These are phyloP conservation scores for Oryzias dopingdopingensis DNA, from an alignment of 2,797 vertebrate species.

Conservation along the genomic window DNA sequence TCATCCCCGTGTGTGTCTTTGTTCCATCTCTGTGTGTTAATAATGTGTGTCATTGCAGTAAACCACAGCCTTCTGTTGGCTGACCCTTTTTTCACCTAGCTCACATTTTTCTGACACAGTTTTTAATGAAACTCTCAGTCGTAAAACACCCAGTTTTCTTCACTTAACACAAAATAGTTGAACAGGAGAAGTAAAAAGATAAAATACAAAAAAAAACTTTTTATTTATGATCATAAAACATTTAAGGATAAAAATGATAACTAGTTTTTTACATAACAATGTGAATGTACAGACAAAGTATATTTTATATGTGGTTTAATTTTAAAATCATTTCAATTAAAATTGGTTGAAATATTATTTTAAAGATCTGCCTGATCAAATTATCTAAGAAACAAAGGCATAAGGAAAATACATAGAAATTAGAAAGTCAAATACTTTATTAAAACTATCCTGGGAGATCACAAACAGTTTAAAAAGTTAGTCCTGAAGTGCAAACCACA, in stretches of 20 bases:
- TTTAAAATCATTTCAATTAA: too few relatives aligned
- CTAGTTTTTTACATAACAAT: too few relatives aligned
- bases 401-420: too few relatives aligned
- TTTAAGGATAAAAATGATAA: slow-evolving; percentile 5
- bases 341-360: too few relatives aligned
- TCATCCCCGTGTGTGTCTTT: slow-evolving; percentile 21
- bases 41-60: slow-evolving; percentile 23
- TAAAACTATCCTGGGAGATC: too few relatives aligned
- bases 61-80: slow-evolving; percentile 12
- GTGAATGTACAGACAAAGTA: too few relatives aligned
- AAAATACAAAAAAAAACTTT: not conserved
- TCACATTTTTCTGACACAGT: slow-evolving; percentile 3
- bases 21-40: slow-evolving; percentile 11
- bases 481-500: too few relatives aligned
- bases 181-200: not conserved
- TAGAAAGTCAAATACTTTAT: too few relatives aligned
- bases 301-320: too few relatives aligned
- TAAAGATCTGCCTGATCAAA: too few relatives aligned
- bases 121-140: slow-evolving; percentile 7
- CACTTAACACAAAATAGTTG: not conserved
- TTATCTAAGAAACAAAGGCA: too few relatives aligned
- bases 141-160: slow-evolving; percentile 9
- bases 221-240: not conserved
- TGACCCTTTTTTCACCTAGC: slow-evolving; percentile 7
- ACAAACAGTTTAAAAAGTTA: too few relatives aligned